A percentile compares a stretch with the other conserved stretches of the same genome.
Evolutionary conservation across 2,113 vertebrate genomes (phyloP).

Genomic region (Dunckerocampus dactyliophorus): DNA sequence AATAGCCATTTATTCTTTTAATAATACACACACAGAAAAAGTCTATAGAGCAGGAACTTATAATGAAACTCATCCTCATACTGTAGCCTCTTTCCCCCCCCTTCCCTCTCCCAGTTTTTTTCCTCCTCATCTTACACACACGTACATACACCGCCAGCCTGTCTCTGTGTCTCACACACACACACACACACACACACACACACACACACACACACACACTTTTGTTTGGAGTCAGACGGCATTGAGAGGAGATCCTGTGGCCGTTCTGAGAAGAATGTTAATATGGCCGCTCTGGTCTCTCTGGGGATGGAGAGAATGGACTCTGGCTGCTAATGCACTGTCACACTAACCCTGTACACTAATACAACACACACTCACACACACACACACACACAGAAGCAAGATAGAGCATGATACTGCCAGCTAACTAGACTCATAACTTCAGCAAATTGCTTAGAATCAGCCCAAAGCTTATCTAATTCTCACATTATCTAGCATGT

Average conservation of each 20-base stretch:
- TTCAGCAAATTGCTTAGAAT: no score
- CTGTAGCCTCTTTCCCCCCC: slow-evolving; percentile 18
- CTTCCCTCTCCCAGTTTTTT: slow-evolving; percentile 30
- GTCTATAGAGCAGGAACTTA: not conserved
- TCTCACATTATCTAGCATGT: no score
- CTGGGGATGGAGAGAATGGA: slow-evolving; percentile 59
- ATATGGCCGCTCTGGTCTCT: slow-evolving; percentile 63
- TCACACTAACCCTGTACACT: slow-evolving; percentile 49
- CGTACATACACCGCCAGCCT: slow-evolving; percentile 27
- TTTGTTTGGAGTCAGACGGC: slow-evolving; percentile 72
- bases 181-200: slow-evolving; percentile 13
- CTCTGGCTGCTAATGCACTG: slow-evolving; percentile 66
- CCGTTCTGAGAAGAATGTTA: slow-evolving; percentile 70
- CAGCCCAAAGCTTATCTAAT: no score
- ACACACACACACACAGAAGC: slow-evolving; percentile 31
- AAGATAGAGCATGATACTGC: slow-evolving; percentile 8
- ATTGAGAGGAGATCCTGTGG: slow-evolving; percentile 70
- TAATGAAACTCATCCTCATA: slow-evolving; percentile 24
- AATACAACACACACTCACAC: slow-evolving; percentile 3
- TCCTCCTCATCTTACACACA: slow-evolving; percentile 39
- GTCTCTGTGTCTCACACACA: slow-evolving; percentile 20
- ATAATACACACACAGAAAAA: not conserved
- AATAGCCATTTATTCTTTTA: not conserved
- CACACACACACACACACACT: slow-evolving; percentile 43
- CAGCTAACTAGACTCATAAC: slow-evolving; percentile 13